Base-by-base conservation (phyloP, 2,888 invertebrate genomes). In the Eupithecia vulgata region DNA sequence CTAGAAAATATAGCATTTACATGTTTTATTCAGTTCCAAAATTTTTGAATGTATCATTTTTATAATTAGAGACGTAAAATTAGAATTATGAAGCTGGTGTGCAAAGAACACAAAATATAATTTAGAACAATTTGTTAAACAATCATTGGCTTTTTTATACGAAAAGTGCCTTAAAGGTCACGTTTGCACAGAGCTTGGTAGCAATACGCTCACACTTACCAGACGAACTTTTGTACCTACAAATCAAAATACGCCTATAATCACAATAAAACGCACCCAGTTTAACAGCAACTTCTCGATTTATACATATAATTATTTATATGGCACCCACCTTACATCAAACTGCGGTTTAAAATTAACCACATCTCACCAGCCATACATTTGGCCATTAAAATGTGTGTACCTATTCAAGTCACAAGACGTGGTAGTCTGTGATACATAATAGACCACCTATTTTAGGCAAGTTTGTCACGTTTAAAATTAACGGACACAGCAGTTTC, bases 181-280 rank as follows among this genome's bases (percentile, higher is more conserved):
- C 91, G 81, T 88, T 83, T 88, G 93, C 94, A 94, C 94, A 90
- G 88, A 90, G 94, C 93, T 93, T 93, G 88, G 90, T 92, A 92
- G 92, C 87, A 86, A 90, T 92, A 92, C 90, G 93, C 93, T 92
- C 93, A 92, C 94, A 94, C 93, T 93, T 93, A 90, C 94, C 94
- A 93, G 92, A 92, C 89, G 83, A 87, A 86, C 82, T 86, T 88
- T 86, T 90, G 88, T 92, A 75, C 70, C 62, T 48, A 90, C 86
- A 87, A 88, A 88, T 86, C 85, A 87, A 87, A 84, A 81, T 86
- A 84, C 85, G 87, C 88, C 87, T 88, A 84, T 83, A 84, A 80
- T 90, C 93, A 93, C 93, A 81, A 91, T 83, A 87, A 86, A 80
- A 84, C 90, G 92, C 93, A 93, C 93, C 82, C 86, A 89, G 84